Evolutionary conservation across 1,140 invertebrate genomes (phyloP).

Genomic region (Drosophila bocki): DNA sequence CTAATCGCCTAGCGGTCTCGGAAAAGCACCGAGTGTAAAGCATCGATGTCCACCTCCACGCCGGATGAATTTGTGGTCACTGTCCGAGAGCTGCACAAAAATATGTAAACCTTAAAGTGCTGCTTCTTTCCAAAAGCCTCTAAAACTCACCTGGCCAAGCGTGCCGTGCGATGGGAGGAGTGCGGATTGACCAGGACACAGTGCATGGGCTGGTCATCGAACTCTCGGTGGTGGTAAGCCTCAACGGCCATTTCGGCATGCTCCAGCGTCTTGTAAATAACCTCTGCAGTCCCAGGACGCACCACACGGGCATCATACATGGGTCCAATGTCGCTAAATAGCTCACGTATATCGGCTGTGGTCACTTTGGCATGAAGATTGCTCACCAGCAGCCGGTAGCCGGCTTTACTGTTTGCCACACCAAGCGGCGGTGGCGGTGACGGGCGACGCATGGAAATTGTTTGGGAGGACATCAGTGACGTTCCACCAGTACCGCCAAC

Average conservation of each 20-base stretch:
- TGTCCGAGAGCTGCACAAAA: conserved; percentile 53
- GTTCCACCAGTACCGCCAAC: not conserved
- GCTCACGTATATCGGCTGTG: conserved; percentile 95
- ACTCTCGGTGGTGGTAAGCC: conserved; percentile 95
- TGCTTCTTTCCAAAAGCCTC: not conserved
- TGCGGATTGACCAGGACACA: conserved; percentile 91
- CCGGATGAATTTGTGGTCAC: conserved; percentile 74
- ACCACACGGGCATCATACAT: conserved; percentile 93
- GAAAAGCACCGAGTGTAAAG: conserved; percentile 73
- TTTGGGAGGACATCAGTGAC: conserved; percentile 45
- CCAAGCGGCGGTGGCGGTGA: conserved; percentile 72
- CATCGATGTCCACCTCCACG: conserved; percentile 75
- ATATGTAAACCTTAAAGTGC: not conserved
- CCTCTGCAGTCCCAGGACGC: conserved; percentile 94
- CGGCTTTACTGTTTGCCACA: conserved; percentile 76
- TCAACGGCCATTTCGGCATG: conserved; percentile 95
- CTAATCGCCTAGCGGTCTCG: conserved; percentile 59
- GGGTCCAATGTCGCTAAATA: conserved; percentile 96
- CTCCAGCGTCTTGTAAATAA: conserved; percentile 93
- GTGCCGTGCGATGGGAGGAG: conserved; percentile 87
- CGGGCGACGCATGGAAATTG: conserved; percentile 65
- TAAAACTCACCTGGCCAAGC: conserved; percentile 84
- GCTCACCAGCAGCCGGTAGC: conserved; percentile 93
- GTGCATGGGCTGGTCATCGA: conserved; percentile 94
- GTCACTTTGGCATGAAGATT: conserved; percentile 94